Percentiles rank a stretch among this genome's conserved stretches.
phyloP scores from a whole-genome alignment of 2,888 invertebrate genomes.

The Trisateles emortualis region DNA sequence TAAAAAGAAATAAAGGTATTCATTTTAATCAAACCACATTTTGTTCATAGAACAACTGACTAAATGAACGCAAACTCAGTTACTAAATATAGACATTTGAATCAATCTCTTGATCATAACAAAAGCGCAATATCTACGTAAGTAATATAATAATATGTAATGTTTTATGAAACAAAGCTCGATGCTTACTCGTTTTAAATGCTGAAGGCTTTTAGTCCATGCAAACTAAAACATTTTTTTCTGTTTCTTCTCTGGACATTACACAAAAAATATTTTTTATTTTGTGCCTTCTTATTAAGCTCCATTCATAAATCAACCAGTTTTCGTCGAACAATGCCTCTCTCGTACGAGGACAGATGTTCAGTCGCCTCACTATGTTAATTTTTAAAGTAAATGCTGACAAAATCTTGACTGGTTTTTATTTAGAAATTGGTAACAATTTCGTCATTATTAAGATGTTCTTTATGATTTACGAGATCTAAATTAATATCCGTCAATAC shows the following conservation, averaged over 20 bases:
- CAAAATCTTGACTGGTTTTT: constrained; percentile 1
- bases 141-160: no score
- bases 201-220: no score
- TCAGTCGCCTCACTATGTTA: constrained; percentile 13
- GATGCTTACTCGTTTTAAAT: no score
- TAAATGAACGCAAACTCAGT: no score
- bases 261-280: no score
- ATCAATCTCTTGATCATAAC: constrained; percentile 28
- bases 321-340: constrained; percentile 11
- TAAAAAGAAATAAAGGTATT: no score
- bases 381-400: constrained; percentile 11
- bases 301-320: constrained; percentile 1
- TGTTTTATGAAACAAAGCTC: constrained; percentile 28
- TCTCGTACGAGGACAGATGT: constrained; percentile 7
- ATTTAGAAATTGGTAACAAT: neutral
- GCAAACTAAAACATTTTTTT: no score
- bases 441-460: neutral
- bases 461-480: neutral
- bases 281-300: constrained; percentile 2
- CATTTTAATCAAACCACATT: no score
- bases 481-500: neutral
- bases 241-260: no score
- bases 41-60: no score
- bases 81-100: no score
- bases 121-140: constrained; percentile 17